Evolutionary conservation across 1,140 invertebrate genomes (phyloP).

Genomic region (Lordiphosa stackelbergi): DNA sequence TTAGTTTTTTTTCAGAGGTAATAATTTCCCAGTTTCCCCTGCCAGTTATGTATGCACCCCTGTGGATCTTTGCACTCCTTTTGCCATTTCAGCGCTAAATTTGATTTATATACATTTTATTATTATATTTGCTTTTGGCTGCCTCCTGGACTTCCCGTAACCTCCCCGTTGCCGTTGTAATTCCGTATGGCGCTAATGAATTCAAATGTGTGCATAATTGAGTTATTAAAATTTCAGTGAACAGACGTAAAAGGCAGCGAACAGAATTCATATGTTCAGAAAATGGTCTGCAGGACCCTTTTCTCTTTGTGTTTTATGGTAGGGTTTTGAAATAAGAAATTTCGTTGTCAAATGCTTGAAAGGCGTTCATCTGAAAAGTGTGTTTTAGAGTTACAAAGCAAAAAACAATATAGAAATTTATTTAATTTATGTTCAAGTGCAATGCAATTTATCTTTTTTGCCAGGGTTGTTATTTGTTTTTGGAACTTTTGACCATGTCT

Average conservation of each 20-base stretch:
- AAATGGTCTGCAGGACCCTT: constrained; percentile 9
- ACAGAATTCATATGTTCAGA: constrained; percentile 1
- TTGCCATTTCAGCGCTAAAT: constrained; percentile 67
- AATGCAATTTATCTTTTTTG: constrained; percentile 37
- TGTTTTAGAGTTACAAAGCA: constrained; percentile 25
- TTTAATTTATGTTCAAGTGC: constrained; percentile 56
- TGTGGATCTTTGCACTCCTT: constrained; percentile 46
- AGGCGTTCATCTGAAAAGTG: constrained; percentile 53
- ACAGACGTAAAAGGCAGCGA: constrained; percentile 19
- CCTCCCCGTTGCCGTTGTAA: constrained; percentile 29
- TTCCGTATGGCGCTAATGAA: constrained; percentile 64
- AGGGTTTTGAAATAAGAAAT: constrained; percentile 15
- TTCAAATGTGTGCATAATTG: constrained; percentile 75
- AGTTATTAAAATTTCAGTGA: constrained; percentile 74
- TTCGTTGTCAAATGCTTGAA: constrained; percentile 47
- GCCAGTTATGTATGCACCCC: constrained; percentile 48
- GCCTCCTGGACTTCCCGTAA: constrained; percentile 30
- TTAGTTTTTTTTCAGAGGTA: constrained; percentile 66
- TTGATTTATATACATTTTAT: constrained; percentile 75
- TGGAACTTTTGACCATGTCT: background rate
- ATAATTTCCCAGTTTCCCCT: constrained; percentile 47
- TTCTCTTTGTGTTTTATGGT: constrained; percentile 1
- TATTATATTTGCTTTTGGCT: constrained; percentile 58
- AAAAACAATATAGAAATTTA: constrained; percentile 19
- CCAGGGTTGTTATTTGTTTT: background rate